phyloP scores from a whole-genome alignment of 1,140 invertebrate genomes.

The Augochlora pura region DNA sequence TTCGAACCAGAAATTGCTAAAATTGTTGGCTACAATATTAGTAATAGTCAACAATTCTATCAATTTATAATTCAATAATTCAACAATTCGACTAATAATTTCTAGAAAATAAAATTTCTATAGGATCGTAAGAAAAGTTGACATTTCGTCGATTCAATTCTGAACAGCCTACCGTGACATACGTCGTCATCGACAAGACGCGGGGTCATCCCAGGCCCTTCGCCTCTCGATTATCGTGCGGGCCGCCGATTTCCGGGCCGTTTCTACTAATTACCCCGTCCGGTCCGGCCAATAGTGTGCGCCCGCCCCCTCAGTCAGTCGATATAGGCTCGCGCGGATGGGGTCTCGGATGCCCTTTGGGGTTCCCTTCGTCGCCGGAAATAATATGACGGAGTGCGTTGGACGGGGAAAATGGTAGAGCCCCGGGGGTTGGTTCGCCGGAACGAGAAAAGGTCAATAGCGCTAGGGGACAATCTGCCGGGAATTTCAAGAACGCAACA shows the following conservation, averaged over 20 bases:
- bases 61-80: too few species aligned
- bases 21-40: too few species aligned
- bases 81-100: too few species aligned
- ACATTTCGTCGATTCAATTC: too few species aligned
- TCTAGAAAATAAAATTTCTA: too few species aligned
- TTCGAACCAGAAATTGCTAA: too few species aligned
- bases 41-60: too few species aligned
- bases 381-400: slow-evolving; percentile 52
- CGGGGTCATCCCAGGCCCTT: slow-evolving; percentile 17
- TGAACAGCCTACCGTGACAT: neutral
- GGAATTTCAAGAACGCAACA: slow-evolving; percentile 67
- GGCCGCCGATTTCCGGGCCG: slow-evolving; percentile 41
- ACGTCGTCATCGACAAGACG: slow-evolving; percentile 19
- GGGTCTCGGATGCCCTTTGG: slow-evolving; percentile 17
- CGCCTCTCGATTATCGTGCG: slow-evolving; percentile 43
- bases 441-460: slow-evolving; percentile 39
- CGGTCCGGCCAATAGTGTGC: slow-evolving; percentile 18
- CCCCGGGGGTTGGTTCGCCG: neutral
- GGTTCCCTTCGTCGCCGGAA: slow-evolving; percentile 30
- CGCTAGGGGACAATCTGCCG: slow-evolving; percentile 61
- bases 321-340: slow-evolving; percentile 31
- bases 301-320: neutral
- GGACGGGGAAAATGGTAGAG: neutral
- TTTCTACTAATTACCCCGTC: slow-evolving; percentile 63
- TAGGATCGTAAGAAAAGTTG: too few species aligned